Conservation (phyloP, 2,113 vertebrate genomes). For the Hydrochoerus hydrochaeris region DNA sequence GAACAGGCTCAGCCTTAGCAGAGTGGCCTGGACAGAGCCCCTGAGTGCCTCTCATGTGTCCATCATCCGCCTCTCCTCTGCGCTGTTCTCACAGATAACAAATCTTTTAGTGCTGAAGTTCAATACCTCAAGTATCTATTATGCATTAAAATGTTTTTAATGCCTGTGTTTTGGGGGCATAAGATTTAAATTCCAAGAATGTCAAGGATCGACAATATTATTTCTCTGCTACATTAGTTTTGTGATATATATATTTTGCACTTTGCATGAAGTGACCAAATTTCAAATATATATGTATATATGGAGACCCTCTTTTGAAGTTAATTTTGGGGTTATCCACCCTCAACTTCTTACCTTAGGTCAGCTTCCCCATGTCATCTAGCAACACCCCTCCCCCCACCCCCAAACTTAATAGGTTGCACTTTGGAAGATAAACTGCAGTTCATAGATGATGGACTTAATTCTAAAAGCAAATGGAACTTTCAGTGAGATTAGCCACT, state of each 20-base stretch:
- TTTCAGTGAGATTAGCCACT: not conserved
- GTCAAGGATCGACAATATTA: not conserved
- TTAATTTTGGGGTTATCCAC: not conserved
- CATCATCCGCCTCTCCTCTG: not conserved
- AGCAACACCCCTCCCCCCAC: not conserved
- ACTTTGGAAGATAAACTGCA: not conserved
- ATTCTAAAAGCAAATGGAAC: not conserved
- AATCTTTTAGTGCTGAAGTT: not conserved
- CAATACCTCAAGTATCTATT: not conserved
- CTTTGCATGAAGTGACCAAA: not conserved
- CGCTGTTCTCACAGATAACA: not conserved
- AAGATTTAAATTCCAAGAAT: not conserved
- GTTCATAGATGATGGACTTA: not conserved
- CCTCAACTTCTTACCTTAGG: not conserved
- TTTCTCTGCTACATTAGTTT: conserved; percentile 5
- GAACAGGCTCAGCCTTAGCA: not conserved
- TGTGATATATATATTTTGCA: conserved; percentile 30
- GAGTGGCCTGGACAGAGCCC: not conserved
- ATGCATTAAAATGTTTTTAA: conserved; percentile 28
- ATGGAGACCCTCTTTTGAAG: not conserved
- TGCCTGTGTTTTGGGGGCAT: not conserved
- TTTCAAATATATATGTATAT: not conserved
- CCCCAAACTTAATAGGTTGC: not conserved
- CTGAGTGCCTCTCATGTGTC: not conserved
- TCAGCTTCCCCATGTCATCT: not conserved